Evolutionary conservation across 1,140 invertebrate species (phyloP), one percentile per base, ranked within the genome.

Genomic region (Galleria mellonella): DNA sequence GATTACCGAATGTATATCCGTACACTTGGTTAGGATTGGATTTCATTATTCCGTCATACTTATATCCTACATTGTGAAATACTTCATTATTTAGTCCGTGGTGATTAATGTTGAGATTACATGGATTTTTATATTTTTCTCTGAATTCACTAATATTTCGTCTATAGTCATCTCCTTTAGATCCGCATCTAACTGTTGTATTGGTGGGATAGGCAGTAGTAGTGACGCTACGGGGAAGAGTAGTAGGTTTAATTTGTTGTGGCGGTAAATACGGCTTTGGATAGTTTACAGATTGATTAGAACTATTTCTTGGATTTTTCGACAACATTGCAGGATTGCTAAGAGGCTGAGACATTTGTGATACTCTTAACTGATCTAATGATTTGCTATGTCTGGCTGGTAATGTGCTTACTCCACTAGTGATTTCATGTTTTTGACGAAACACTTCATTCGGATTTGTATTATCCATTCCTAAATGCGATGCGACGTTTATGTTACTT

Each of bases 361-460:
- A 83, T n/a, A 87, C 74, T 62, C 89, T 89, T 10, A 94, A 66
- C 56, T 94, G 93, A 69, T 94, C 93, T 30, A 94, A 67, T 0
- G 93, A 94, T 64, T 94, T 94, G 67, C 93, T 94, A 68, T 94
- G 93, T 36, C 93, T 84, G 0, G 92, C 90, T 3, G 92, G 92
- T 17, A 92, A 67, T 0, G 87, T 89, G 38, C 81, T 87, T 9
- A 85, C 79, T 17, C 77, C 78, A 47, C 78, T 83, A 17, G 65
- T 72, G 13, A 83, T 74, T 60, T 78, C 72, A 60, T 75, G 76
- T 56, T 76, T 82, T 47, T 81, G 71, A 33, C 51, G 38, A 54
- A 75, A 66, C 10, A 62, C 58, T 62, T 74, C 70, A 47, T 60
- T 72, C 17, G 47, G 48, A 35, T 78, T 64, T 27, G 56, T 45